Base-by-base conservation (phyloP, 2,888 invertebrate genomes). In the Doris montereyensis region DNA sequence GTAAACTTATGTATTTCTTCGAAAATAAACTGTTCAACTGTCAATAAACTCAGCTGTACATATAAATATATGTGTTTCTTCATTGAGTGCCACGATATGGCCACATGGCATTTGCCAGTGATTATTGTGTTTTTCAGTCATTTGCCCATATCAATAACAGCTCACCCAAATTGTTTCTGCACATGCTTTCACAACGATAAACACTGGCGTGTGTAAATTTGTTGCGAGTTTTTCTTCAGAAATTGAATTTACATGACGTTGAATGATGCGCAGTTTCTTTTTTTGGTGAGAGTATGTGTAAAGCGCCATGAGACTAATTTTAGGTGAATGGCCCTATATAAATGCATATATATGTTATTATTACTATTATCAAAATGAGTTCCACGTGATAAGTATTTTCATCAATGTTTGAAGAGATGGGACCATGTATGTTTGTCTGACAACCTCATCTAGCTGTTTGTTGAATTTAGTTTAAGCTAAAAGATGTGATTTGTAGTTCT, bases 331-430 rank as follows among this genome's bases (percentile, higher is more conserved):
- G n/a, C n/a, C n/a, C n/a, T n/a, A n/a, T n/a, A n/a, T n/a, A n/a
- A n/a, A n/a, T n/a, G n/a, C n/a, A n/a, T n/a, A n/a, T n/a, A n/a
- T n/a, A n/a, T n/a, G n/a, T n/a, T n/a, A n/a, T n/a, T n/a, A n/a
- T n/a, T n/a, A n/a, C n/a, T n/a, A n/a, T n/a, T n/a, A n/a, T n/a
- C n/a, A n/a, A n/a, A n/a, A n/a, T n/a, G 41, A 24, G 65, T 30
- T 17, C 70, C 57, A 35, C 58, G 76, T 5, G 76, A 68, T n/a
- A 76, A 41, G 17, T 76, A 68, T 21, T 76, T 76, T 70, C 76
- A 76, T 57, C 76, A 52, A 28, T 76, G 76, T 57, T 76, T 76
- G 1, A 76, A n/a, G 21, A 68, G 68, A 68, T 76, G 35, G 13
- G 5, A 34, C 10, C n/a, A n/a, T n/a, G n/a, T n/a, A n/a, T n/a